phyloP scores from a whole-genome alignment of 1,140 invertebrate species.

The Zaprionus capensis region DNA sequence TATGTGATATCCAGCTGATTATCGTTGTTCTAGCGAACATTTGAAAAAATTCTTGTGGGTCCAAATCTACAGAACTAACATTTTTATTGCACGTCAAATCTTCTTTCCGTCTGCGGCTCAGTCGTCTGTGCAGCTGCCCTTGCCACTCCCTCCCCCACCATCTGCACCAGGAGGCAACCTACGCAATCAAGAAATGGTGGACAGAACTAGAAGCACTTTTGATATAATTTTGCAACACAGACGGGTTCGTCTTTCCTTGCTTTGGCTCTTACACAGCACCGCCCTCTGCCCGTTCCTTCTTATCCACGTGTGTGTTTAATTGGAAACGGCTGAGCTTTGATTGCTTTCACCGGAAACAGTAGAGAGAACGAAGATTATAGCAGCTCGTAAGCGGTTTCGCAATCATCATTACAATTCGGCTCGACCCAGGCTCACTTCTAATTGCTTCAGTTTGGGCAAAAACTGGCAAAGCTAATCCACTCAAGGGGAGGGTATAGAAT shows the following conservation, averaged over 20 bases:
- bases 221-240: slow-evolving; percentile 40
- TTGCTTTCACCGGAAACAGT: slow-evolving; percentile 31
- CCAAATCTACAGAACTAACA: slow-evolving; percentile 50
- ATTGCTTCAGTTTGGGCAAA: slow-evolving; percentile 18
- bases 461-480: slow-evolving; percentile 52
- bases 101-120: slow-evolving; percentile 47
- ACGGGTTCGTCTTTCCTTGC: slow-evolving; percentile 4
- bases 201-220: slow-evolving; percentile 28
- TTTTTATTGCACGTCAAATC: slow-evolving; percentile 75
- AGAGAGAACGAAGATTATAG: slow-evolving; percentile 29
- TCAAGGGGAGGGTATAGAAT: slow-evolving; percentile 6
- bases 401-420: slow-evolving; percentile 68
- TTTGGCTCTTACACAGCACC: neutral
- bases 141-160: neutral
- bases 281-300: neutral
- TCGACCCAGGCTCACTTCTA: slow-evolving; percentile 16
- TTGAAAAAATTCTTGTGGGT: slow-evolving; percentile 36
- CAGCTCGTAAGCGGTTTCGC: slow-evolving; percentile 73
- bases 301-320: slow-evolving; percentile 47
- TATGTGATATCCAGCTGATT: neutral
- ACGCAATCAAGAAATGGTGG: slow-evolving; percentile 24
- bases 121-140: slow-evolving; percentile 28
- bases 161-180: neutral
- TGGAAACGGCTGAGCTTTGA: slow-evolving; percentile 56
- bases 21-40: neutral